Evolutionary conservation across 2,113 vertebrate species (phyloP).

Genomic region (human (Homo sapiens)): GRCh38 chr2:66863501-66864000

Average conservation of each 20-base stretch:
- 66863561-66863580: slow-evolving; percentile 39
- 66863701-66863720: slow-evolving; percentile 56
- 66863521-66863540: slow-evolving; percentile 43
- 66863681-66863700: slow-evolving; percentile 49
- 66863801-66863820: slow-evolving; percentile 9
- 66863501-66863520: slow-evolving; percentile 5
- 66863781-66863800: slow-evolving; percentile 37
- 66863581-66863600: slow-evolving; percentile 14
- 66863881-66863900: slow-evolving; percentile 77
- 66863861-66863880: slow-evolving; percentile 78
- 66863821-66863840: slow-evolving; percentile 50
- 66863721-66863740: slow-evolving; percentile 3
- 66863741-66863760: slow-evolving; percentile 17
- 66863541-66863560: slow-evolving; percentile 13
- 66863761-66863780: slow-evolving; percentile 43
- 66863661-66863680: neutral
- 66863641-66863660: neutral
- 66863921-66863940: slow-evolving; percentile 71
- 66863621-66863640: neutral
- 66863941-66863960: slow-evolving; percentile 36
- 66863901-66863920: slow-evolving; percentile 62
- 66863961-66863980: slow-evolving; percentile 47
- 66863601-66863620: neutral
- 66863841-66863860: slow-evolving; percentile 76
- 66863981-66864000: slow-evolving; percentile 34